Conservation (phyloP, 2,888 invertebrate species). For the Machimus atricapillus region DNA sequence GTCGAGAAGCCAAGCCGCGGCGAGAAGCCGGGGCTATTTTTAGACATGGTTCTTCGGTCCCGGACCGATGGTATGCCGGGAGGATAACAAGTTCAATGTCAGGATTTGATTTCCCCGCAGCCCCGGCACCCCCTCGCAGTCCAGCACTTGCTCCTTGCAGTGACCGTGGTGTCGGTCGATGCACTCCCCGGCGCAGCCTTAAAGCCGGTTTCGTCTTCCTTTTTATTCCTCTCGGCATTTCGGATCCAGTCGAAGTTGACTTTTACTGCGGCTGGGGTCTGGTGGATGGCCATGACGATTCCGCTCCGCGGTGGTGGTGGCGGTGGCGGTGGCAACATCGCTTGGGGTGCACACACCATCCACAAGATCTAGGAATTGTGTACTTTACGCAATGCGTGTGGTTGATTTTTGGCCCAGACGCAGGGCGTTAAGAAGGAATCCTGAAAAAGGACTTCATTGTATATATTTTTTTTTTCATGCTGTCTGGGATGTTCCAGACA, state of each 20-base stretch:
- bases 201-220: slow-evolving; percentile 31
- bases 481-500: slow-evolving; percentile 21
- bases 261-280: slow-evolving; percentile 7
- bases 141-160: background rate
- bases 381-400: slow-evolving; percentile 16
- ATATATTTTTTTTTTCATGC: background rate
- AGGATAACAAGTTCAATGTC: slow-evolving; percentile 44
- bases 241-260: background rate
- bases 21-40: slow-evolving; percentile 5
- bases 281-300: background rate
- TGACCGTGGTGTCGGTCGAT: slow-evolving; percentile 32
- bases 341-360: slow-evolving; percentile 11
- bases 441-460: slow-evolving; percentile 17
- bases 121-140: background rate
- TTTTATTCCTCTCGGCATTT: slow-evolving; percentile 30
- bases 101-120: slow-evolving; percentile 43
- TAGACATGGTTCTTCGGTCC: background rate
- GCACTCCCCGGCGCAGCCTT: slow-evolving; percentile 32
- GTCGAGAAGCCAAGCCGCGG: slow-evolving; percentile 19
- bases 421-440: background rate
- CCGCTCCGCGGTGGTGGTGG: background rate
- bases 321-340: background rate
- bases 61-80: slow-evolving; percentile 10
- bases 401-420: background rate
- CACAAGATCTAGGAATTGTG: background rate